These are phyloP conservation scores for Mus minutoides DNA, from an alignment of 2,797 vertebrate genomes.

Conservation along the genomic window DNA sequence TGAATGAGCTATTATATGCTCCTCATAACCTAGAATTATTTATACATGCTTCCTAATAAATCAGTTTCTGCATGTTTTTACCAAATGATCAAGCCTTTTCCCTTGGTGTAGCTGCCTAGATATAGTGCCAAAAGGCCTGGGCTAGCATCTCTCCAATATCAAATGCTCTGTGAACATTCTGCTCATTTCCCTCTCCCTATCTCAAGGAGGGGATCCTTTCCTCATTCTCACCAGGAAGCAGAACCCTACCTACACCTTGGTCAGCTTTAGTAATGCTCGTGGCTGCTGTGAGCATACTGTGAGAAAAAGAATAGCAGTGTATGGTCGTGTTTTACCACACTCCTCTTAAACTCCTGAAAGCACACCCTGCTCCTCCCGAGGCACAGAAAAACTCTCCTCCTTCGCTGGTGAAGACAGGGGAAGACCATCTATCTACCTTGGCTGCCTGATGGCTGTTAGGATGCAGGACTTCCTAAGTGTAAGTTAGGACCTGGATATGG, in stretches of 20 bases:
- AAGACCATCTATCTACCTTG: background rate
- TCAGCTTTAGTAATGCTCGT: conserved; percentile 26
- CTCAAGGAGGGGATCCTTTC: background rate
- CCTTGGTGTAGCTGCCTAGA: conserved; percentile 33
- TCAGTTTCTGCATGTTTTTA: conserved; percentile 62
- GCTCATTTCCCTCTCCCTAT: background rate
- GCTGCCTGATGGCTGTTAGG: background rate
- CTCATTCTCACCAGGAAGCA: background rate
- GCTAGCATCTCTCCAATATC: background rate
- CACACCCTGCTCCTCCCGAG: background rate
- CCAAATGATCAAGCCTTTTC: conserved; percentile 42
- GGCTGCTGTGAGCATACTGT: background rate
- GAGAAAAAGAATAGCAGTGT: conserved; percentile 21
- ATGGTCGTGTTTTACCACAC: conserved; percentile 59
- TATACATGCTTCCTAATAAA: conserved; percentile 52
- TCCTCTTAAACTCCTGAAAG: conserved; percentile 56
- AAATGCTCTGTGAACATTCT: background rate
- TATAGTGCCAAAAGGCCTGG: background rate
- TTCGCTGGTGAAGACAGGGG: background rate
- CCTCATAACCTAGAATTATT: background rate
- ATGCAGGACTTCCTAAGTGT: background rate
- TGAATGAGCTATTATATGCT: conserved; percentile 30
- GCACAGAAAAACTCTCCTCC: background rate
- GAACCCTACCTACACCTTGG: conserved; percentile 16
- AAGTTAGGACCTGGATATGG: background rate